A percentile compares a stretch with the other conserved stretches of the same genome.
These are phyloP conservation scores for Ispidina lecontei DNA, from an alignment of 2,797 vertebrate species.

Conservation along the genomic window DNA sequence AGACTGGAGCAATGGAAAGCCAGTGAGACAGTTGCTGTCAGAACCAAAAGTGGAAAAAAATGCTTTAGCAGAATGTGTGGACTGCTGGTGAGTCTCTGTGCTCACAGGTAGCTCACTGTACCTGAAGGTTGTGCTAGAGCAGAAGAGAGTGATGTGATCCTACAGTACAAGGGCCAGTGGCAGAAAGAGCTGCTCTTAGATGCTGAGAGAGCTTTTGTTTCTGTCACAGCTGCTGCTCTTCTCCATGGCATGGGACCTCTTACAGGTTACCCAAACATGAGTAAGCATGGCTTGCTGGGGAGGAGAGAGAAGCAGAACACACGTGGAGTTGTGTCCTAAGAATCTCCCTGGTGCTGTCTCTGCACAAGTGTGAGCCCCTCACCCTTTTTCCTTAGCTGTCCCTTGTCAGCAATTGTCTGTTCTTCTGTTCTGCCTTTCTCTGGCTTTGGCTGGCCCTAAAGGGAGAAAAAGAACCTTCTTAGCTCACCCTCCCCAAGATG, in stretches of 20 bases:
- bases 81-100: not conserved
- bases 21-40: not conserved
- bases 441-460: not conserved
- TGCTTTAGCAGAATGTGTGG: not conserved
- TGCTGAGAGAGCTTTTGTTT: not conserved
- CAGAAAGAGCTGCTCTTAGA: not conserved
- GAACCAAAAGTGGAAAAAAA: not conserved
- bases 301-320: not conserved
- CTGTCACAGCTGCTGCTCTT: not conserved
- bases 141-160: not conserved
- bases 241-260: not conserved
- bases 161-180: no score
- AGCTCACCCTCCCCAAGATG: not conserved
- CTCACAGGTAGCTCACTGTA: not conserved
- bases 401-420: not conserved
- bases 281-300: not conserved
- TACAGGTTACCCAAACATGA: not conserved
- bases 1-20: not conserved
- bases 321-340: rapidly evolving
- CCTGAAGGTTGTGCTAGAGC: not conserved
- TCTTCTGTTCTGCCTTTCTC: not conserved
- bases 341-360: not conserved
- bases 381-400: not conserved
- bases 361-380: not conserved
- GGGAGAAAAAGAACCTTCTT: not conserved